Conservation (phyloP, 2,888 invertebrate genomes). For the Phortica magna region DNA sequence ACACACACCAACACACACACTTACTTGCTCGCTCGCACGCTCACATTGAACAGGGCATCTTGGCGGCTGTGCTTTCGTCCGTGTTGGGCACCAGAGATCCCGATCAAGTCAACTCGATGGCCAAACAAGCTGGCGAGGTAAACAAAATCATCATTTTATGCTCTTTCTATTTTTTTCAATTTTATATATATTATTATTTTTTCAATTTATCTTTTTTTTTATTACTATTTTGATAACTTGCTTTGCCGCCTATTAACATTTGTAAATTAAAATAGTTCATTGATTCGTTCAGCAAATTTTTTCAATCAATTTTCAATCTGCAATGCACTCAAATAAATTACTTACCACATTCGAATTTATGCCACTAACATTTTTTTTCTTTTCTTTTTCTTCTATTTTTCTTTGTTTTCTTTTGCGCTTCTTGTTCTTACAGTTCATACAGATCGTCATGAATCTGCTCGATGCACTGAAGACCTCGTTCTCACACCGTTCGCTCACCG, state of each 20-base stretch:
- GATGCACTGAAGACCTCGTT: conserved; percentile 95
- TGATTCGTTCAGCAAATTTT: conserved; percentile 23
- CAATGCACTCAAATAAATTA: conserved; percentile 12
- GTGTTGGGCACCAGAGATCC: conserved; percentile 95
- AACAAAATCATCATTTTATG: conserved; percentile 76
- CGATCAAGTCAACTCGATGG: conserved; percentile 94
- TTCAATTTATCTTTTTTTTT: conserved; percentile 27
- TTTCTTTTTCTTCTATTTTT: conserved; percentile 4
- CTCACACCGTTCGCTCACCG: conserved; percentile 91
- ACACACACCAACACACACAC: conserved; percentile 47
- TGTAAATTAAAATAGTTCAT: conserved; percentile 11
- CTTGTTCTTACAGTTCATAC: conserved; percentile 86
- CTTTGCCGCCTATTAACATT: conserved; percentile 12
- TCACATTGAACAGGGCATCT: conserved; percentile 86
- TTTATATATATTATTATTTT: conserved; percentile 33
- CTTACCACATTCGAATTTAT: conserved; percentile 4
- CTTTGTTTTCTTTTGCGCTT: conserved; percentile 57
- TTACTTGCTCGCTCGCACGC: conserved; percentile 77
- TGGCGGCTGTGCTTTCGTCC: conserved; percentile 94
- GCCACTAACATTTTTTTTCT: not conserved
- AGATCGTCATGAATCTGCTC: conserved; percentile 92
- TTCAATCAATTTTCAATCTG: conserved; percentile 31
- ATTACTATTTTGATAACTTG: not conserved
- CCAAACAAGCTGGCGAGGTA: conserved; percentile 97
- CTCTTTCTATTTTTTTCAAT: not conserved